Conservation (phyloP, 2,113 vertebrate genomes). For the Felis chaus region DNA sequence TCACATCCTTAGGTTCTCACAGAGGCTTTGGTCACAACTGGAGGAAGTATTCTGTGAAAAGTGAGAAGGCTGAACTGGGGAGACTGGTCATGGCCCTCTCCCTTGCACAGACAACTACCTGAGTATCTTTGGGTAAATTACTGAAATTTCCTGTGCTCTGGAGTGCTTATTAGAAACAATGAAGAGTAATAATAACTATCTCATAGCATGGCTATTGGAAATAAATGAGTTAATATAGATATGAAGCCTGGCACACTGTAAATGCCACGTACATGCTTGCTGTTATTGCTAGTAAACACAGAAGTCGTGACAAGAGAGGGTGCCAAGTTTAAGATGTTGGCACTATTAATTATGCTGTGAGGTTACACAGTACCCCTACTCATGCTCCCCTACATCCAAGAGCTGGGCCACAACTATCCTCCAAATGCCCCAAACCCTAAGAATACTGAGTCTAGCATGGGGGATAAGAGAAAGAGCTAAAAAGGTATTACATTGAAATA, state of each 20-base stretch:
- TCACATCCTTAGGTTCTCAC: not conserved
- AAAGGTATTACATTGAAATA: conserved; percentile 31
- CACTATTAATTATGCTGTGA: not conserved
- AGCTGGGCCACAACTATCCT: not conserved
- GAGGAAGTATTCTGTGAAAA: not conserved
- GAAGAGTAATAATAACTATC: not conserved
- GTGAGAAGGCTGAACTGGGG: not conserved
- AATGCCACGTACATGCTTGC: not conserved
- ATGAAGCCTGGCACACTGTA: not conserved
- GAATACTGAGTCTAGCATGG: not conserved
- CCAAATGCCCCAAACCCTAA: not conserved
- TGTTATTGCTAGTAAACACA: not conserved
- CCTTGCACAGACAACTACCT: not conserved
- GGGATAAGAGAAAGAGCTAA: not conserved
- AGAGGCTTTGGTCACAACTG: not conserved
- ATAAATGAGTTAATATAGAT: not conserved
- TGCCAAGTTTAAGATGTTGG: not conserved
- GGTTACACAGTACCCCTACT: not conserved
- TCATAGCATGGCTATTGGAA: not conserved
- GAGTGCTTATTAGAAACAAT: not conserved
- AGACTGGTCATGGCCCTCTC: not conserved
- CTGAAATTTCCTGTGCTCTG: not conserved
- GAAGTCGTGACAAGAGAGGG: not conserved
- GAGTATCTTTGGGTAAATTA: not conserved
- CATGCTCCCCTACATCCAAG: not conserved